A percentile compares a stretch with the other conserved stretches of the same genome.
Conservation (phyloP, 2,888 invertebrate species). For the Idaea biselata region DNA sequence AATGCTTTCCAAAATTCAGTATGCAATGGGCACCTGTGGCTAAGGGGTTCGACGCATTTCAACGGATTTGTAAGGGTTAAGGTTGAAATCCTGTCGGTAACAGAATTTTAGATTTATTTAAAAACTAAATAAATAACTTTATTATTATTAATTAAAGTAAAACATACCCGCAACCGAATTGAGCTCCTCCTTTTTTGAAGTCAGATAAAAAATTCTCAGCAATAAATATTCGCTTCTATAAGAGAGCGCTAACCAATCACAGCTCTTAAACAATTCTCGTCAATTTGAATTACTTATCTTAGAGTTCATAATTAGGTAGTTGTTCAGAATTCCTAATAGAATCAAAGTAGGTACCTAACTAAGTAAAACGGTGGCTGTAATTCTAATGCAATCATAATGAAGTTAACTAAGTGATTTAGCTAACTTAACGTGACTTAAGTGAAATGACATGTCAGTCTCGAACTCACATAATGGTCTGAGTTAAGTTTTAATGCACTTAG, state of each 20-base stretch:
- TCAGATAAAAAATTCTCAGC: too few species aligned
- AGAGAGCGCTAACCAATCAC: too few species aligned
- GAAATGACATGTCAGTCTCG: neutral
- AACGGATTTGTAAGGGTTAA: too few species aligned
- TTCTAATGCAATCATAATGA: neutral
- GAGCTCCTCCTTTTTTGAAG: too few species aligned
- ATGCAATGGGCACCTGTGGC: too few species aligned
- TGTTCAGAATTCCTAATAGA: neutral
- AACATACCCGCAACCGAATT: too few species aligned
- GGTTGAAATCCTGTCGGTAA: too few species aligned
- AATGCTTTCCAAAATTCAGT: too few species aligned
- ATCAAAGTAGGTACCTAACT: neutral
- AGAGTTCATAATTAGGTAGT: neutral
- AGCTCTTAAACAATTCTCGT: neutral
- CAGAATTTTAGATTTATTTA: too few species aligned
- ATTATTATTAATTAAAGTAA: too few species aligned
- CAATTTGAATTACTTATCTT: neutral
- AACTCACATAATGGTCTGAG: neutral
- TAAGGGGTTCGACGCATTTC: too few species aligned
- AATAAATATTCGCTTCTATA: neutral
- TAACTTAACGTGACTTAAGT: neutral
- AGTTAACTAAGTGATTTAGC: neutral
- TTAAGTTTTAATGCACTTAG: neutral
- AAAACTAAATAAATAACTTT: too few species aligned
- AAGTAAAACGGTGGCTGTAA: neutral